Evolutionary conservation across 2,797 vertebrate species (phyloP), one percentile per base, ranked within the genome.

Genomic region (Petrocephalus sullivani): DNA sequence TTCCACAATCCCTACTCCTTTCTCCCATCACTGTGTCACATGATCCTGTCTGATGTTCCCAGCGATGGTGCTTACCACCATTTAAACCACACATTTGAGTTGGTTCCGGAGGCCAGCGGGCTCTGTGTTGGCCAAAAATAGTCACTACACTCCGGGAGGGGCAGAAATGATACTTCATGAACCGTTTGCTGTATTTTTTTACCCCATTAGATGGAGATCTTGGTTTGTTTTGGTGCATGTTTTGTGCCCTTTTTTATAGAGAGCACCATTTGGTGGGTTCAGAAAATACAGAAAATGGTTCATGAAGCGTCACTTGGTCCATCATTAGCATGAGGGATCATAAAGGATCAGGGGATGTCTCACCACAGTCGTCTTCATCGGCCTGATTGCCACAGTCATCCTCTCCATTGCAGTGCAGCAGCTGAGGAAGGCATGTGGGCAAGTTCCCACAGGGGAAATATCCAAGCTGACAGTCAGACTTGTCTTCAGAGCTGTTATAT

Each of bases 351-450:
- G 75, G 3, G n/a, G 9, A 19, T 3, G 46, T 93, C 94, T 95
- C 94, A 99, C 98, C 98, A 6, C 98, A 99, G 93, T 98, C 96
- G 57, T 99, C 97, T 93, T 99, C 98, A 0, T 99, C 98, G 0
- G 97, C 97, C 12, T 90, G 94, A 89, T 99, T 99, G 21, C 96
- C 97, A 4, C 98, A 99, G 95, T 99, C 97, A 14, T 98, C 96
- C 57, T 97, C 95, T 0, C 98, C 97, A 0, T 99, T 98, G 88
- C 98, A 99, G 90, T 99, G 98, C 83, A 99, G 96, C 0, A 95
- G 93, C 89, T 99, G 98, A 8, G 98, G 98, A 87, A 99, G 95
- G 89, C 98, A 99, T 89, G 95, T 92, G 0, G 94, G 97, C 90
- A 96, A 91, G 89, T 99, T 98, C 33, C 98, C 98, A 89, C 98